A percentile compares a stretch with the other conserved stretches of the same genome.
phyloP scores from a whole-genome alignment of 2,888 invertebrate species.

The Dysmachus trigonus region DNA sequence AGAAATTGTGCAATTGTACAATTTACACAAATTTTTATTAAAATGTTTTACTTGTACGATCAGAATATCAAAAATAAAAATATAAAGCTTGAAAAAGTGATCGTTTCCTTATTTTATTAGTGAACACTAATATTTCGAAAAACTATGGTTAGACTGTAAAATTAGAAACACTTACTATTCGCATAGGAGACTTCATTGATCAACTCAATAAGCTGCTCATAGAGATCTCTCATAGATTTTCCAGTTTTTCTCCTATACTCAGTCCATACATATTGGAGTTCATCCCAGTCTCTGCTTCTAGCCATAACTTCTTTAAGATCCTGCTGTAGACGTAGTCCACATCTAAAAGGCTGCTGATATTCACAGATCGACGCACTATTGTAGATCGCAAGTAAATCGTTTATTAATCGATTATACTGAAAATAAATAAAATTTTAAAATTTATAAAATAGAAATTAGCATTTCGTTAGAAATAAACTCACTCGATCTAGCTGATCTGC shows the following conservation, averaged over 20 bases:
- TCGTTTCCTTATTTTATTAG: too few species aligned
- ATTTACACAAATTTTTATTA: too few species aligned
- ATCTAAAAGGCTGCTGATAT: conserved; percentile 83
- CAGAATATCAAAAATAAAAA: too few species aligned
- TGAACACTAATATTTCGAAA: too few species aligned
- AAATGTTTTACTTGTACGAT: too few species aligned
- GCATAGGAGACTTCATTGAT: conserved; percentile 82
- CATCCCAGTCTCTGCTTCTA: conserved; percentile 84
- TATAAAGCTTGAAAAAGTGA: too few species aligned
- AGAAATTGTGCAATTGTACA: too few species aligned
- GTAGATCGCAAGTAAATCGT: conserved; percentile 88
- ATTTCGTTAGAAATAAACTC: conserved; percentile 55
- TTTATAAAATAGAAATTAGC: too few species aligned
- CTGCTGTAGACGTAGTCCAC: conserved; percentile 82
- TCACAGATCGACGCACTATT: conserved; percentile 86
- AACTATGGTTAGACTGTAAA: neutral
- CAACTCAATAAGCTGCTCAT: conserved; percentile 80
- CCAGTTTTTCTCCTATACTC: conserved; percentile 90
- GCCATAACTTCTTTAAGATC: conserved; percentile 82
- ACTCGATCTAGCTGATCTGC: conserved; percentile 86
- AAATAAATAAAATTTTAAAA: conserved; percentile 47
- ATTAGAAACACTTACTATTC: conserved; percentile 73
- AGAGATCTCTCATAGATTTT: conserved; percentile 79
- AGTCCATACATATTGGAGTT: conserved; percentile 86
- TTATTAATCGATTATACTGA: conserved; percentile 86